Conservation (phyloP, 1,140 invertebrate genomes). For the Chironomus tepperi region DNA sequence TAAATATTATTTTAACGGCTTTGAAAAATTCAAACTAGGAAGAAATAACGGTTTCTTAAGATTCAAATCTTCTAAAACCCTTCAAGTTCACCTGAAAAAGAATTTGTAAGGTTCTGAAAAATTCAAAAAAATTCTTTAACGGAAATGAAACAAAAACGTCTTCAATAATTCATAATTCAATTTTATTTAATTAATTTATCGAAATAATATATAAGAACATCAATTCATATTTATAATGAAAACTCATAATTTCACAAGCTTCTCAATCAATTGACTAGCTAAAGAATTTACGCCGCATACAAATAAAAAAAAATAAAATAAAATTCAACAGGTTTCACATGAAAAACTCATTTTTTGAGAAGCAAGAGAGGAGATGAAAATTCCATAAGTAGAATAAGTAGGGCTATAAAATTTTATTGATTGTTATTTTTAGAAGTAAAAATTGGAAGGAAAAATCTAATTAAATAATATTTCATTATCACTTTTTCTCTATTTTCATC, state of each 20-base stretch:
- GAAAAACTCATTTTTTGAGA: background rate
- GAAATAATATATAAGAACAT: slow-evolving; percentile 3
- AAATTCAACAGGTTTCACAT: background rate
- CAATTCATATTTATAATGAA: background rate
- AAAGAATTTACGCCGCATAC: background rate
- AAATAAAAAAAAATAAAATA: background rate
- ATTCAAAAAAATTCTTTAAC: too few relatives aligned
- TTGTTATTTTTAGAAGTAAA: background rate
- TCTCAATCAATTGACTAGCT: slow-evolving; percentile 3
- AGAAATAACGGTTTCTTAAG: too few relatives aligned
- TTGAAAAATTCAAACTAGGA: too few relatives aligned
- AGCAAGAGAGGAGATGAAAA: too few relatives aligned
- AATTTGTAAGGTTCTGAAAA: too few relatives aligned
- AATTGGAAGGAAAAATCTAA: background rate
- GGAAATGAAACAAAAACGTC: background rate
- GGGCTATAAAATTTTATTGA: background rate
- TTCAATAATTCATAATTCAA: background rate
- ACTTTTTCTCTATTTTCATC: too few relatives aligned
- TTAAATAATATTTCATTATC: slow-evolving; percentile 22
- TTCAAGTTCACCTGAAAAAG: too few relatives aligned
- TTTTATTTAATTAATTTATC: background rate
- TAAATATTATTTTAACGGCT: too few relatives aligned
- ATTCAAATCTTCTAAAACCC: too few relatives aligned
- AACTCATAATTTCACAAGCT: background rate
- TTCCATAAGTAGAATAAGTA: background rate